Conservation (phyloP, 2,797 vertebrate genomes). For the Poecile montanus region DNA sequence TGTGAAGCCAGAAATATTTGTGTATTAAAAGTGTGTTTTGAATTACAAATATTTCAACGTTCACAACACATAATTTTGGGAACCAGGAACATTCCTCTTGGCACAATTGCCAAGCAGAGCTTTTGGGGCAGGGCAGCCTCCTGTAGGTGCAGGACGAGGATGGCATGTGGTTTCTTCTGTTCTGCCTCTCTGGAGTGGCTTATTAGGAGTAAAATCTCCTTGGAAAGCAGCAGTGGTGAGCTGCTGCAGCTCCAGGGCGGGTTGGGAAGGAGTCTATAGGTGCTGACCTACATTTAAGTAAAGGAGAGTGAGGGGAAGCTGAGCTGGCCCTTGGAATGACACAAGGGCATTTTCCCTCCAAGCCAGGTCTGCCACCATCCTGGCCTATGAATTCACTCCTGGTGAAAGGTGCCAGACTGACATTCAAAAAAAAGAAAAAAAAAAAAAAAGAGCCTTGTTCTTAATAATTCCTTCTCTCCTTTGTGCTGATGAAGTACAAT, state of each 20-base stretch:
- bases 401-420: neutral
- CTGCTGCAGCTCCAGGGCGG: neutral
- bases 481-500: slow-evolving; percentile 14
- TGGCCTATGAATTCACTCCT: neutral
- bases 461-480: neutral
- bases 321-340: neutral
- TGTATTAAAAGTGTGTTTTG: neutral
- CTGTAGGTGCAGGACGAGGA: neutral
- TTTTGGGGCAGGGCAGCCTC: neutral
- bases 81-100: neutral
- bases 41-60: neutral
- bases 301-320: neutral
- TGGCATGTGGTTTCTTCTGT: neutral
- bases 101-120: neutral
- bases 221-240: neutral
- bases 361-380: neutral
- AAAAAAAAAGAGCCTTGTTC: neutral
- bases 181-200: neutral
- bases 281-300: slow-evolving; percentile 52
- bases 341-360: neutral
- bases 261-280: neutral
- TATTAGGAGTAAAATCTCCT: neutral
- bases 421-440: neutral
- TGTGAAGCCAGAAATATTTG: neutral
- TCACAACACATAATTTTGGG: neutral